Conservation (phyloP, 2,888 invertebrate genomes). For the Leptinotarsa rubiginosa region DNA sequence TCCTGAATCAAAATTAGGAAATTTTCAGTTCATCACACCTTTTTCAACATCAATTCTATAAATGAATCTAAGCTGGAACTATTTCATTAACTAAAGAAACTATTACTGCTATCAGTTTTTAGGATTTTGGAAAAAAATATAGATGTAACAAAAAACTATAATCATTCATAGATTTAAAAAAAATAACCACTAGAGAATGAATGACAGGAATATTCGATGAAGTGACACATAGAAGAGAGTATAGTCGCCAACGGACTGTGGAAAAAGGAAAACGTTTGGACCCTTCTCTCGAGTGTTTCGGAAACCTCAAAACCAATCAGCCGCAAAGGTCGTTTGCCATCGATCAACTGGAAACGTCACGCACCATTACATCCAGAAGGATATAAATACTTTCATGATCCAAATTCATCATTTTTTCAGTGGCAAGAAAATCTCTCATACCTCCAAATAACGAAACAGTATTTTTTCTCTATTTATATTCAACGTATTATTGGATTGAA, state of each 20-base stretch:
- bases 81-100: too few species aligned
- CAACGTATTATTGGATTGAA: not conserved
- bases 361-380: slow-evolving; percentile 3
- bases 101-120: too few species aligned
- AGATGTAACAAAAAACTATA: too few species aligned
- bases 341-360: slow-evolving; percentile 15
- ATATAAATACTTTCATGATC: not conserved
- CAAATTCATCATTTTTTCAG: not conserved
- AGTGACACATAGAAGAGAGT: not conserved
- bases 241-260: not conserved
- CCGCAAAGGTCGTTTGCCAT: slow-evolving; percentile 5
- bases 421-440: not conserved
- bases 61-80: too few species aligned
- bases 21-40: too few species aligned
- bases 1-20: too few species aligned
- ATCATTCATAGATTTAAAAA: too few species aligned
- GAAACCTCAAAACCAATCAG: slow-evolving; percentile 1
- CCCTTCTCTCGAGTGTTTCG: not conserved
- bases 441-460: not conserved
- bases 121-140: too few species aligned
- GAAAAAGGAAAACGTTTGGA: not conserved
- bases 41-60: too few species aligned
- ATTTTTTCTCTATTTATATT: too few species aligned
- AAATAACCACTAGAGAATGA: too few species aligned
- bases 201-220: not conserved